Conservation (phyloP, 2,113 vertebrate species). For the Marmota flaviventris region DNA sequence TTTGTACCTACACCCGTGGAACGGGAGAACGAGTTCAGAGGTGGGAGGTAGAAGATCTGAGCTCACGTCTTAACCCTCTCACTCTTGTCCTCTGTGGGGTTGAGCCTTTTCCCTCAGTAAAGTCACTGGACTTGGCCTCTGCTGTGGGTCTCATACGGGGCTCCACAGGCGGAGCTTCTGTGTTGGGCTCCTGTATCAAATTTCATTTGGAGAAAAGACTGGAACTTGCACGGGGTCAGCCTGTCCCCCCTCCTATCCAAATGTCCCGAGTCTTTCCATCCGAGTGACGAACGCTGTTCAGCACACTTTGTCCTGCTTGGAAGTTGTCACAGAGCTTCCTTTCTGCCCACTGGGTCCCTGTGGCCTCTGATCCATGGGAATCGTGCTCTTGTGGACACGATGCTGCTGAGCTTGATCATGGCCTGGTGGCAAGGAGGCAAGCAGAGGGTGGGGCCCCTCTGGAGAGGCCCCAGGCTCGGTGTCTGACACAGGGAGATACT, state of each 20-base stretch:
- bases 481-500: neutral
- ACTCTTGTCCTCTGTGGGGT: neutral
- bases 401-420: too few species aligned
- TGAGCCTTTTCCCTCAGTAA: neutral
- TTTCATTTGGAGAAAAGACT: neutral
- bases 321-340: neutral
- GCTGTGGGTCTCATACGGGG: neutral
- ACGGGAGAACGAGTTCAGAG: neutral
- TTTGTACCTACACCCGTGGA: neutral
- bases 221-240: neutral
- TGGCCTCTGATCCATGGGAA: neutral
- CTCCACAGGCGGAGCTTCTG: neutral
- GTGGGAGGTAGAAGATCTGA: neutral
- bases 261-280: neutral
- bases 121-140: neutral
- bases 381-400: neutral
- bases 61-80: constrained; percentile 22
- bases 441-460: neutral
- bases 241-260: neutral
- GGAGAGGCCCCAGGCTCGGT: neutral
- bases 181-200: neutral
- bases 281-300: neutral
- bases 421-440: neutral
- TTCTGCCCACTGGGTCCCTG: neutral
- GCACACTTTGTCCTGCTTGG: neutral